Conservation (phyloP, 2,888 invertebrate genomes). For the Eucera pruinosa region DNA sequence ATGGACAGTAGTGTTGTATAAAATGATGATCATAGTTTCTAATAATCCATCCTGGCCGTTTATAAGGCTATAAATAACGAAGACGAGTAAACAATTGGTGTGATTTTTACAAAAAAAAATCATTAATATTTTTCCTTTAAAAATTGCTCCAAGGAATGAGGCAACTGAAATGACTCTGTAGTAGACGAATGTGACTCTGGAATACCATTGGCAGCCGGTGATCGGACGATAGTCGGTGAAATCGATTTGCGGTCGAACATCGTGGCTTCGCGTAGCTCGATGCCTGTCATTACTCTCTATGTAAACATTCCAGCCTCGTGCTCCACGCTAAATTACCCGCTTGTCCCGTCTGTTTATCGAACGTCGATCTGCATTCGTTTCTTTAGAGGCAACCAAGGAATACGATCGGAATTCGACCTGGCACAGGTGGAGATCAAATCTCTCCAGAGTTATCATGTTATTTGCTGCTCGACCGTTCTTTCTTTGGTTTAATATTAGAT, state of each 20-base stretch:
- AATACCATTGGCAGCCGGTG: conserved; percentile 30
- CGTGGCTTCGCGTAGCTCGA: conserved; percentile 58
- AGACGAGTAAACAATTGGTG: no score
- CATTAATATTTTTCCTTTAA: no score
- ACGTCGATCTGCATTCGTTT: conserved; percentile 51
- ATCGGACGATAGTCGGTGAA: conserved; percentile 52
- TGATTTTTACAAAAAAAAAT: no score
- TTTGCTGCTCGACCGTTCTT: background rate
- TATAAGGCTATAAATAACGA: no score
- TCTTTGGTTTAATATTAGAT: background rate
- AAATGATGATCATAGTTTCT: no score
- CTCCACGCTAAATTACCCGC: conserved; percentile 56
- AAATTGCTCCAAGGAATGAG: no score
- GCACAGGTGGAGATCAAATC: conserved; percentile 33
- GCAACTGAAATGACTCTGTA: conserved; percentile 10
- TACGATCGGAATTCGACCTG: conserved; percentile 44
- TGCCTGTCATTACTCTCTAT: conserved; percentile 68
- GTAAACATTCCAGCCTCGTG: conserved; percentile 64
- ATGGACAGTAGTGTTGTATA: no score
- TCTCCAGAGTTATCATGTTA: background rate
- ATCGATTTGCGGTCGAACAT: conserved; percentile 64
- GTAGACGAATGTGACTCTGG: conserved; percentile 34
- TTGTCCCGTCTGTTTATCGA: conserved; percentile 49
- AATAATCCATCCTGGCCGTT: no score
- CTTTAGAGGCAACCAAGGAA: conserved; percentile 19